phyloP scores from a whole-genome alignment of 2,888 invertebrate genomes.

The Cheilosia grossa region DNA sequence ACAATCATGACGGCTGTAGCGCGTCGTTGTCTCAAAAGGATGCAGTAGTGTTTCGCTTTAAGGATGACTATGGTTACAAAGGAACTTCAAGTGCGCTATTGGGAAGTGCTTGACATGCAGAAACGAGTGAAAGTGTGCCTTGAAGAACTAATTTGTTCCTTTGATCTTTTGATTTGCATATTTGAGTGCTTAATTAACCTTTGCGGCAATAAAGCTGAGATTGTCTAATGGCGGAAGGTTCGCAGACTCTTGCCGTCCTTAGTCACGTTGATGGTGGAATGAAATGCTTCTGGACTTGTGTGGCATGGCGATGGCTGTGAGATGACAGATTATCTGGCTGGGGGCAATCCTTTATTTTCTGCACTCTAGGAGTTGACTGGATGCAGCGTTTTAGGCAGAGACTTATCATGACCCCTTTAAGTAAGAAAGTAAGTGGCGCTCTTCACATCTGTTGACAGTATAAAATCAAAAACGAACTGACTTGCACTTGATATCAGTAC shows the following conservation, averaged over 20 bases:
- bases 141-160: constrained; percentile 50
- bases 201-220: background rate
- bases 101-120: constrained; percentile 36
- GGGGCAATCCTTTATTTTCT: too few species aligned
- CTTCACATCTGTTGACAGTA: too few species aligned
- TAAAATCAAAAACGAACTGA: too few species aligned
- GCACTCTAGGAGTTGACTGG: too few species aligned
- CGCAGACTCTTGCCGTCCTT: constrained; percentile 3
- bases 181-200: constrained; percentile 28
- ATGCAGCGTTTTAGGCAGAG: too few species aligned
- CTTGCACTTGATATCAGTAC: too few species aligned
- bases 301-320: too few species aligned
- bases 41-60: constrained; percentile 10
- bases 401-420: too few species aligned
- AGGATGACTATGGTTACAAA: constrained; percentile 22
- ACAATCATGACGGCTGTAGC: constrained; percentile 28
- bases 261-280: constrained; percentile 8
- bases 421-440: too few species aligned
- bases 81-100: constrained; percentile 37
- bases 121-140: constrained; percentile 38
- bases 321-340: too few species aligned
- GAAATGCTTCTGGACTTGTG: too few species aligned
- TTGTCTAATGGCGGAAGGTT: constrained; percentile 17
- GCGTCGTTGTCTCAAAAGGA: constrained; percentile 27
- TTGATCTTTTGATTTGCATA: constrained; percentile 50